Conservation (phyloP, 2,888 invertebrate genomes). For the Polydrusus pterygomalis region DNA sequence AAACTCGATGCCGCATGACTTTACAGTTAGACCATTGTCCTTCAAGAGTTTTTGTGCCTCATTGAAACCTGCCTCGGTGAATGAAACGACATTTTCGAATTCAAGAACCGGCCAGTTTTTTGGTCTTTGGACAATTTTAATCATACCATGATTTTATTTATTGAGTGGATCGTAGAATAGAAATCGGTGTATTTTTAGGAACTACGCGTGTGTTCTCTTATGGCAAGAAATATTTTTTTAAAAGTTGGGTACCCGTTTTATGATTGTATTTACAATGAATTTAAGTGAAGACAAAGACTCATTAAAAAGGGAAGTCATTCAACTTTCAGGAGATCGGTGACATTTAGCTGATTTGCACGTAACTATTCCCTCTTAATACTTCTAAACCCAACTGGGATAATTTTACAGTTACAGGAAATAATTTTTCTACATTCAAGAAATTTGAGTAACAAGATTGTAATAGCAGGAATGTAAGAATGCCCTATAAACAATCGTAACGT, state of each 20-base stretch:
- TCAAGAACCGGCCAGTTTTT: constrained; percentile 31
- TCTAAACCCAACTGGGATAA: too few species aligned
- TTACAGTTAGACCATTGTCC: constrained; percentile 32
- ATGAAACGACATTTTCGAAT: constrained; percentile 50
- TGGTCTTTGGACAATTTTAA: constrained; percentile 44
- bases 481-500: too few species aligned
- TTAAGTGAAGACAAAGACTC: too few species aligned
- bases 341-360: too few species aligned
- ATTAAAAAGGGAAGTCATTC: too few species aligned
- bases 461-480: too few species aligned
- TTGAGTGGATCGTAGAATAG: constrained; percentile 28
- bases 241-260: background rate
- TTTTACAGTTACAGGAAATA: too few species aligned
- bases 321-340: too few species aligned
- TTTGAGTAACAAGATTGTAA: too few species aligned
- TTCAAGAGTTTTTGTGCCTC: constrained; percentile 30
- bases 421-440: too few species aligned
- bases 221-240: background rate
- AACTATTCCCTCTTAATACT: too few species aligned
- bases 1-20: constrained; percentile 11
- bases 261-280: too few species aligned
- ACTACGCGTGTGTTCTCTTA: constrained; percentile 34
- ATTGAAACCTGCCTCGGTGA: constrained; percentile 38
- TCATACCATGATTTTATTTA: constrained; percentile 41
- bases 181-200: constrained; percentile 36